These are phyloP conservation scores for Stegastes partitus DNA, from an alignment of 2,113 vertebrate species.

Conservation along the genomic window DNA sequence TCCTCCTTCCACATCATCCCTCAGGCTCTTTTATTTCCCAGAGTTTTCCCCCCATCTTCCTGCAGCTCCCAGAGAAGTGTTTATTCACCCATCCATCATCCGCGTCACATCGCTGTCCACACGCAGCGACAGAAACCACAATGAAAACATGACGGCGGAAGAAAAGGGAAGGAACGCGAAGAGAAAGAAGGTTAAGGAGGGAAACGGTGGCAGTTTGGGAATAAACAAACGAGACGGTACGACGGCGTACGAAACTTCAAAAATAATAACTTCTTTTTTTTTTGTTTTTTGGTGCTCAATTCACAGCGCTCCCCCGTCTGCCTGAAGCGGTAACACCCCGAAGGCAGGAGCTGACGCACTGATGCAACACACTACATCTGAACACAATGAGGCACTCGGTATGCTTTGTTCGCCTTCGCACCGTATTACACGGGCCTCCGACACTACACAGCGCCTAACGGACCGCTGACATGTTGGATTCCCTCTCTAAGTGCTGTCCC, in stretches of 20 bases:
- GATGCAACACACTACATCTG: conserved; percentile 48
- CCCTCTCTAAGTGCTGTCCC: background rate
- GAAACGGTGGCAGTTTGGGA: conserved; percentile 2
- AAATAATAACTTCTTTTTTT: background rate
- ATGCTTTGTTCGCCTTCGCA: conserved; percentile 19
- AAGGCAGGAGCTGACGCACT: conserved; percentile 52
- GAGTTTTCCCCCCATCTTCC: background rate
- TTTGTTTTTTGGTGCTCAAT: background rate
- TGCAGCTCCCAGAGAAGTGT: background rate
- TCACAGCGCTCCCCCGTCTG: conserved; percentile 14
- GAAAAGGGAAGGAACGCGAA: too few species aligned
- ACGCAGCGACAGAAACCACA: background rate
- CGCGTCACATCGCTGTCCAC: background rate
- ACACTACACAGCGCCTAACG: background rate
- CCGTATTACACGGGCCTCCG: background rate
- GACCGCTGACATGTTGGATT: background rate
- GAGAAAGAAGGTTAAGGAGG: background rate
- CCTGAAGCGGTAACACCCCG: conserved; percentile 34
- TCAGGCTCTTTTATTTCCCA: background rate
- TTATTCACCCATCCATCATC: conserved; percentile 35
- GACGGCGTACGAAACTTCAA: conserved; percentile 21
- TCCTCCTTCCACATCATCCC: background rate
- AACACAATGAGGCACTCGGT: background rate
- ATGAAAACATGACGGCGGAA: background rate
- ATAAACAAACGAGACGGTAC: conserved; percentile 11